phyloP scores from a whole-genome alignment of 2,797 vertebrate species.

The Cossypha caffra region DNA sequence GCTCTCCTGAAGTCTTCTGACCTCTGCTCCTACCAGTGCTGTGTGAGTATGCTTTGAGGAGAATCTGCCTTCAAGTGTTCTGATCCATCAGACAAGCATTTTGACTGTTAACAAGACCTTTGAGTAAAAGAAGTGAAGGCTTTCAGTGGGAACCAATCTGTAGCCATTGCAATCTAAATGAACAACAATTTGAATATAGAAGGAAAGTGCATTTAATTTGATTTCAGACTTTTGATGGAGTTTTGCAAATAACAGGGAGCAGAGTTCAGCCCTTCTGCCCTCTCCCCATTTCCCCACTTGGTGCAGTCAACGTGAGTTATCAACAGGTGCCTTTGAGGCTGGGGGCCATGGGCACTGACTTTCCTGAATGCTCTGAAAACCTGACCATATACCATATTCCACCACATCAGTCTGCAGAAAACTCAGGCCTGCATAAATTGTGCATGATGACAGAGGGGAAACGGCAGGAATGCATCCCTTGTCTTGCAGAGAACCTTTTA shows the following conservation, averaged over 20 bases:
- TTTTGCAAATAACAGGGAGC: not conserved
- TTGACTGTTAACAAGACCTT: not conserved
- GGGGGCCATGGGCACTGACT: not conserved
- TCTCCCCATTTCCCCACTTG: not conserved
- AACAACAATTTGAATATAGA: not conserved
- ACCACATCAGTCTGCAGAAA: not conserved
- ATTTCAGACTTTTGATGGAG: not conserved
- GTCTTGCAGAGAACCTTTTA: not conserved
- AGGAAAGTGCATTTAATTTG: not conserved
- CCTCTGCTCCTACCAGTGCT: not conserved
- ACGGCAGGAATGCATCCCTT: not conserved
- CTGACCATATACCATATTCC: not conserved
- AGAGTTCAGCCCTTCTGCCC: not conserved
- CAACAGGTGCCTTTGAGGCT: not conserved
- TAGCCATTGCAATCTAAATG: not conserved
- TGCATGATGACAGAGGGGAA: not conserved
- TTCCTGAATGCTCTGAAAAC: not conserved
- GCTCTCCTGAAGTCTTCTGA: not conserved
- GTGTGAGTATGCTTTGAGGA: not conserved
- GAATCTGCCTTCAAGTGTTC: not conserved
- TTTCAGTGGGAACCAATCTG: not conserved
- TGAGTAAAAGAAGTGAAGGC: not conserved
- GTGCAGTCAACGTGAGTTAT: not conserved
- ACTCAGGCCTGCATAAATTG: not conserved
- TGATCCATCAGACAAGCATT: not conserved